Evolutionary conservation across 2,797 vertebrate species (phyloP), one percentile per base, ranked within the genome.

Genomic region (Triplophysa bombifrons): DNA sequence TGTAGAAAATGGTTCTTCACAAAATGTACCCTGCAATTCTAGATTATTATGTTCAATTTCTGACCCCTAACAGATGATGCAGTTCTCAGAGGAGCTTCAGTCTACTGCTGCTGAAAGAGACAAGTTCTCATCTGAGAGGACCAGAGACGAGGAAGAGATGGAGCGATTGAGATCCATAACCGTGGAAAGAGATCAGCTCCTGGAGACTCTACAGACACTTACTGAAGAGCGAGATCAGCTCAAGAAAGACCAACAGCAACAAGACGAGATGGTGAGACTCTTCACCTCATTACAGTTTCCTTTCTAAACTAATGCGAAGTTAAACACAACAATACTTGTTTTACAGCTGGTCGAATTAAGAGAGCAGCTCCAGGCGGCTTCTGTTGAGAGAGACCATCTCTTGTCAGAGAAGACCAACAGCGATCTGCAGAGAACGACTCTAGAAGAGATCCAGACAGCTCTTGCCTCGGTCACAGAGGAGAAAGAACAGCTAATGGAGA

Each of bases 121-220:
- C 17, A 0, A 5, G 12, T 79, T 88, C 19, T 69, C 82, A 0
- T 80, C 53, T 27, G 78, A 82, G 63, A 83, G 1, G 13, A 0
- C 12, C 58, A 51, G 78, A 65, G 70, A 51, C 0, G 8, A 70
- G 46, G 76, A 85, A 64, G 74, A 88, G 22, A 3, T 76, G 46
- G 73, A 86, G 70, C 85, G 88, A 5, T 75, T 88, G 20, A 85
- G 81, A 12, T 74, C 74, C 50, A 84, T 94, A 51, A 75, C 76
- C 20, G 86, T 88, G 60, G 91, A 93, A 76, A 94, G 89, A 76
- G 87, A 89, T 13, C 82, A 89, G 51, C 90, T 95, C 1, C 88
- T 85, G 64, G 83, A 90, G 69, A 77, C 82, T 22, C 34, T 91
- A 67, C 87, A 91, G 68, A 67, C 12, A 10, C 60, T 87, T 64